phyloP scores from a whole-genome alignment of 2,797 vertebrate genomes.

The Arvicola amphibius region DNA sequence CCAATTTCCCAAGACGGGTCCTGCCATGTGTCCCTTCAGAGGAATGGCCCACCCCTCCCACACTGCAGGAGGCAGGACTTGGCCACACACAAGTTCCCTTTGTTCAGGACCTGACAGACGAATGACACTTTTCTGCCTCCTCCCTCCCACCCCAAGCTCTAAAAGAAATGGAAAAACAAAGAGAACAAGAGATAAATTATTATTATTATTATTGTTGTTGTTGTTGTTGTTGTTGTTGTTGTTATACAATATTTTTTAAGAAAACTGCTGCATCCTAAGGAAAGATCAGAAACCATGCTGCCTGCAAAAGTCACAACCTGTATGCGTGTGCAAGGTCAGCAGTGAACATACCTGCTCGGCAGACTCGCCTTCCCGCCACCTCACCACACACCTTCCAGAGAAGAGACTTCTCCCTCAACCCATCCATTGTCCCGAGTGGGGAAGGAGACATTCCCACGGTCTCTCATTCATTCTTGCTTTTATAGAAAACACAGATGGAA shows the following conservation, averaged over 20 bases:
- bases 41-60: constrained; percentile 96
- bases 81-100: constrained; percentile 99
- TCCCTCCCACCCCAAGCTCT: constrained; percentile 67
- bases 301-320: constrained; percentile 87
- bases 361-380: constrained; percentile 43
- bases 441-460: constrained; percentile 84
- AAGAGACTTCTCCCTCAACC: constrained; percentile 45
- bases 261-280: constrained; percentile 92
- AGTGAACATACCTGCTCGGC: background rate
- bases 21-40: constrained; percentile 97
- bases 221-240: no score
- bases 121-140: constrained; percentile 90
- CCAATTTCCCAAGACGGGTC: constrained; percentile 97
- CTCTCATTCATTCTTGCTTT: constrained; percentile 86
- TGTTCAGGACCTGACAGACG: constrained; percentile 99
- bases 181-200: constrained; percentile 86
- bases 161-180: constrained; percentile 77
- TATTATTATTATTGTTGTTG: constrained; percentile 90
- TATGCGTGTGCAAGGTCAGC: constrained; percentile 66
- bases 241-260: constrained; percentile 91
- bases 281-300: constrained; percentile 93
- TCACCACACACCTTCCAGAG: constrained; percentile 42
- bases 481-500: constrained; percentile 81
- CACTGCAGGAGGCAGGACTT: constrained; percentile 97
- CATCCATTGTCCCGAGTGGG: constrained; percentile 27